Evolutionary conservation across 1,140 invertebrate genomes (phyloP).

Genomic region (Cherax destructor): DNA sequence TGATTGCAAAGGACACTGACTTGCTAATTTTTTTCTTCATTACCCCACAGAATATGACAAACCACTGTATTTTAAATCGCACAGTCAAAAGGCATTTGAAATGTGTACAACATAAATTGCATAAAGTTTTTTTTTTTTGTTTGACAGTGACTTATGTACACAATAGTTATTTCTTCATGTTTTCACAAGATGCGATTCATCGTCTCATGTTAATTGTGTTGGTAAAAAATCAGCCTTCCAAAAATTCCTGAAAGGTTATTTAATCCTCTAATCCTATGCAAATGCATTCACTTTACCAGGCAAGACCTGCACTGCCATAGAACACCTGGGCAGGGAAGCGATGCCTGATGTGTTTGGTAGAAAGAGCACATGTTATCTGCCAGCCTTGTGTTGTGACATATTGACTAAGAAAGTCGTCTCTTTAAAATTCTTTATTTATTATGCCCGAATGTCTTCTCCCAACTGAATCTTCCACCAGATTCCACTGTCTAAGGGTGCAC

Average conservation of each 20-base stretch:
- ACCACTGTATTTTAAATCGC: slow-evolving; percentile 30
- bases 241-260: slow-evolving; percentile 19
- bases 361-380: background rate
- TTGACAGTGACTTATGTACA: background rate
- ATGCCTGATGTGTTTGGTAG: background rate
- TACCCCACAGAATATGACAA: slow-evolving; percentile 11
- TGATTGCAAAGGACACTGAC: slow-evolving; percentile 19
- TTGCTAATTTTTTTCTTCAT: slow-evolving; percentile 3
- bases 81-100: slow-evolving; percentile 11
- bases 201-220: slow-evolving; percentile 10
- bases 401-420: slow-evolving; percentile 19
- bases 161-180: slow-evolving; percentile 29
- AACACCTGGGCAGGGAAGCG: background rate
- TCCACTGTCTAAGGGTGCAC: too few species aligned
- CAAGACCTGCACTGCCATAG: background rate
- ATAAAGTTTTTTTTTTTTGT: slow-evolving; percentile 7
- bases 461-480: background rate
- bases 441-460: background rate
- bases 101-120: slow-evolving; percentile 14
- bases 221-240: slow-evolving; percentile 26
- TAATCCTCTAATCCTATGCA: background rate
- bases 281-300: background rate
- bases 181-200: slow-evolving; percentile 26
- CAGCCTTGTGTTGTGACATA: background rate
- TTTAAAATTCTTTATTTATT: background rate